Conservation (phyloP, 1,140 invertebrate genomes). For the Sycophaga agraensis region DNA sequence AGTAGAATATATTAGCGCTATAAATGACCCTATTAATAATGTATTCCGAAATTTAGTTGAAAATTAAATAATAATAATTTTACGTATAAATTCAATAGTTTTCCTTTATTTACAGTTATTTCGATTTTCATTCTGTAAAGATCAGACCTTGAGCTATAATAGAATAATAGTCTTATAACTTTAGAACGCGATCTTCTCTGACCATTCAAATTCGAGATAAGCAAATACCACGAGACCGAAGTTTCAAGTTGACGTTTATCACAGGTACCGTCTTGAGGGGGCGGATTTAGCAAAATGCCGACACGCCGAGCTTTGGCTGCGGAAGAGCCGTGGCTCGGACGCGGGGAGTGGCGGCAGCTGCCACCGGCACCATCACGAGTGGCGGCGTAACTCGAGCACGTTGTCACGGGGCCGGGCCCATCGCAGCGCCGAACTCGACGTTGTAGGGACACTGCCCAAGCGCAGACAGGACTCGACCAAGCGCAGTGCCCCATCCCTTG, state of each 20-base stretch:
- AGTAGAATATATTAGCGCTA: too few species aligned
- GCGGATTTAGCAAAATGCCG: conserved; percentile 39
- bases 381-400: conserved; percentile 22
- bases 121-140: too few species aligned
- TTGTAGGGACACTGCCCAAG: conserved; percentile 47
- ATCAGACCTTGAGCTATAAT: too few species aligned
- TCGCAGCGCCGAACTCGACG: conserved; percentile 44
- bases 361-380: conserved; percentile 21
- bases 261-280: conserved; percentile 19
- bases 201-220: too few species aligned
- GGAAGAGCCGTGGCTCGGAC: conserved; percentile 40
- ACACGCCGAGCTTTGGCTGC: conserved; percentile 42
- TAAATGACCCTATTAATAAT: too few species aligned
- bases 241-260: too few species aligned
- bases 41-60: too few species aligned
- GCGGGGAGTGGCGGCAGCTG: conserved; percentile 36
- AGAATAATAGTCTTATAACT: too few species aligned
- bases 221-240: not conserved
- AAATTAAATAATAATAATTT: too few species aligned
- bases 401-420: conserved; percentile 40
- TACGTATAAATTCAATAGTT: too few species aligned
- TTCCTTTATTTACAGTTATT: too few species aligned
- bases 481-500: conserved; percentile 34
- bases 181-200: too few species aligned
- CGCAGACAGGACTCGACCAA: conserved; percentile 39